Base-by-base conservation (phyloP, 2,888 invertebrate species). In the Urechis unicinctus region DNA sequence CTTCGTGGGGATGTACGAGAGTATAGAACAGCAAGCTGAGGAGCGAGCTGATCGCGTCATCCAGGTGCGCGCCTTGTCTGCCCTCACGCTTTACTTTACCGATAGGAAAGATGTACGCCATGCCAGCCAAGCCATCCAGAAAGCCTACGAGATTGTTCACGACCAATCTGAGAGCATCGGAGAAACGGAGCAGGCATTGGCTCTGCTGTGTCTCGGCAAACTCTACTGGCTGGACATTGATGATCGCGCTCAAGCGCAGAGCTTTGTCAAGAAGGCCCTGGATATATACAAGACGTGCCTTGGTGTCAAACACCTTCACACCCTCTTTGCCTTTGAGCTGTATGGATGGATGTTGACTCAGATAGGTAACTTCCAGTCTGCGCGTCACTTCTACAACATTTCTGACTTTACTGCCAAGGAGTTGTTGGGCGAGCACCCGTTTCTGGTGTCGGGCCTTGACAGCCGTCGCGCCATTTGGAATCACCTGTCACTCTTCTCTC, bases 341-440 rank as follows among this genome's bases (percentile, higher is more conserved):
- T 62, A 60, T 45, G 60, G 53, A n/a, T 21, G 44, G 29, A 54
- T 62, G 50, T 41, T 63, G 55, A 55, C 52, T n/a, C 29, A 50
- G n/a, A 46, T 30, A 21, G 58, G 50, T 24, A 46, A 52, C 29
- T 56, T 52, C 49, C 63, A 62, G 52, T 60, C 50, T 44, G 59
- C 63, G 9, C 46, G 61, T 2, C 59, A 63, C 47, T 55, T 51
- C 55, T 63, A 57, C 58, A 63, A 63, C 52, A 26, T 63, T 25
- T 54, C 59, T 9, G 63, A 63, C 51, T 52, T 58, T 17, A 47
- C 57, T 13, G 51, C 52, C 6, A 26, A 30, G 5, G 60, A 62
- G 28, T 24, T 47, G n/a, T 44, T 61, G n/a, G 61, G 60, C 30
- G 24, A 22, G 3, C 62, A 62, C 43, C 60, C 62, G 13, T 21